These are phyloP conservation scores for Oreochromis spilurus DNA, from an alignment of 2,113 vertebrate species.

Conservation along the genomic window DNA sequence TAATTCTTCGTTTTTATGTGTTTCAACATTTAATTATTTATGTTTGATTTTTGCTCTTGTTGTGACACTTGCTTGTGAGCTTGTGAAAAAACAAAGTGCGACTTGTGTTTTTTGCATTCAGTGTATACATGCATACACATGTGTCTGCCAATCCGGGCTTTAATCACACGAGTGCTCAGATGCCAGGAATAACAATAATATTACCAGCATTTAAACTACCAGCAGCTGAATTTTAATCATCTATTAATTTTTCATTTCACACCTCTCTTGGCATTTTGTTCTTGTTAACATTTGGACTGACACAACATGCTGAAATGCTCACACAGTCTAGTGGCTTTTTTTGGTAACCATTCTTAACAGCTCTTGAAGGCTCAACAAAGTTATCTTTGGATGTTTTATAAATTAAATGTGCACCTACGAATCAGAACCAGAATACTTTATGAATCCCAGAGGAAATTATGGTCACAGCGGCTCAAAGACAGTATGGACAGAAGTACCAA, in stretches of 20 bases:
- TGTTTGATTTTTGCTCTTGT: neutral
- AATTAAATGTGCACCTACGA: neutral
- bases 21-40: neutral
- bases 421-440: neutral
- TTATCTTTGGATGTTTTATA: neutral
- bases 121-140: neutral
- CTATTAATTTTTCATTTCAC: neutral
- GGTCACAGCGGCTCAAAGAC: neutral
- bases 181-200: neutral
- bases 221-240: neutral
- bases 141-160: neutral
- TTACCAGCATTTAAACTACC: neutral
- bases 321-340: neutral
- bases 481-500: neutral
- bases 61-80: neutral
- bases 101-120: neutral
- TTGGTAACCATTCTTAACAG: neutral
- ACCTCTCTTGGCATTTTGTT: slow-evolving; percentile 4
- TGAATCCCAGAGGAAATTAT: neutral
- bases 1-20: neutral
- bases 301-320: neutral
- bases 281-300: neutral
- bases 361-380: neutral
- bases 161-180: neutral
- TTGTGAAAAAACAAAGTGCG: neutral